phyloP scores from a whole-genome alignment of 2,797 vertebrate species.

The Enoplosus armatus region DNA sequence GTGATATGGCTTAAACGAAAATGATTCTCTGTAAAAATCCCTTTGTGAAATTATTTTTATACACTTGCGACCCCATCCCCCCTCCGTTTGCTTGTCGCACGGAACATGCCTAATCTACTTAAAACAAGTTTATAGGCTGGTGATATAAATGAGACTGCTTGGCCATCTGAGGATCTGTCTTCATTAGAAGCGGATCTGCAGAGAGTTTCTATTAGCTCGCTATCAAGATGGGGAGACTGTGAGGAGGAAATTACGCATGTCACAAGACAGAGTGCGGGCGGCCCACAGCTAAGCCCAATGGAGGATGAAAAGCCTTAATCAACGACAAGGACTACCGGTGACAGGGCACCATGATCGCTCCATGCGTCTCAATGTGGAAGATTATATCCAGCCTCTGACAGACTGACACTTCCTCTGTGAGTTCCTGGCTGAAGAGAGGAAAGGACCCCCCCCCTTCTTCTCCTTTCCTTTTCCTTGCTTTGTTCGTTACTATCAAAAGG shows the following conservation, averaged over 20 bases:
- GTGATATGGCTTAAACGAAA: conserved; percentile 54
- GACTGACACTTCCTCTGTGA: conserved; percentile 61
- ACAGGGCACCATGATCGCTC: conserved; percentile 69
- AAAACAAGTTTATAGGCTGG: conserved; percentile 77
- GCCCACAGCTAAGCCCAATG: conserved; percentile 61
- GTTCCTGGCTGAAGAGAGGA: conserved; percentile 41
- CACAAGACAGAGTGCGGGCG: conserved; percentile 74
- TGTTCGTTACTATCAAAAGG: conserved; percentile 41
- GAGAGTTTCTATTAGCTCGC: conserved; percentile 82
- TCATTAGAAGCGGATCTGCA: conserved; percentile 80
- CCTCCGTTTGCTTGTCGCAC: conserved; percentile 23
- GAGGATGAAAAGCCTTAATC: conserved; percentile 82
- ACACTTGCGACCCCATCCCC: background rate
- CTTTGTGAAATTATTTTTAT: conserved; percentile 56
- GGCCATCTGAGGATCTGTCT: conserved; percentile 81
- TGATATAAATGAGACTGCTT: conserved; percentile 76
- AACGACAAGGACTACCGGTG: conserved; percentile 70
- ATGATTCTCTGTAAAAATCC: conserved; percentile 49
- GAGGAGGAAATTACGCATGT: conserved; percentile 80
- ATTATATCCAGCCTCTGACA: conserved; percentile 71
- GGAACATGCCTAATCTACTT: conserved; percentile 78
- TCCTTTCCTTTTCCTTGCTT: conserved; percentile 18
- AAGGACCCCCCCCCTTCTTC: conserved; percentile 4
- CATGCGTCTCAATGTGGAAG: conserved; percentile 58
- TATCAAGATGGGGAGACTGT: conserved; percentile 78